These are phyloP conservation scores for Corapipo altera DNA, from an alignment of 2,113 vertebrate genomes.

Conservation along the genomic window DNA sequence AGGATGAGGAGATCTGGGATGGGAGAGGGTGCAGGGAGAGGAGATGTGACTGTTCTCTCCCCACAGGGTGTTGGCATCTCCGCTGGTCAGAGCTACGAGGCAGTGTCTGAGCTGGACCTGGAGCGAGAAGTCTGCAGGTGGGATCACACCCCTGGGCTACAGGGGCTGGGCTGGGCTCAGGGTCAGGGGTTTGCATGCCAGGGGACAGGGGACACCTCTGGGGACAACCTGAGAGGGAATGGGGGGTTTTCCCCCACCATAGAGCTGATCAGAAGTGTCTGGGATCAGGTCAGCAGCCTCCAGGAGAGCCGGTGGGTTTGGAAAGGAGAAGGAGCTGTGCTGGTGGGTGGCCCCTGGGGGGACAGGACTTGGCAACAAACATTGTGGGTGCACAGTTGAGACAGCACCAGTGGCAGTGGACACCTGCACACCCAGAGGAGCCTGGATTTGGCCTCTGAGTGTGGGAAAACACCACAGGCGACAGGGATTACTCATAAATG, in stretches of 20 bases:
- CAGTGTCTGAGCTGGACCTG: constrained; percentile 36
- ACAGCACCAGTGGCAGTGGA: not conserved
- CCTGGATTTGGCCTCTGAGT: not conserved
- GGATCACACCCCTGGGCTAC: not conserved
- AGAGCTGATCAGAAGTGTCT: accelerated
- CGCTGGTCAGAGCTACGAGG: constrained; percentile 60
- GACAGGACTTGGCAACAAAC: not conserved
- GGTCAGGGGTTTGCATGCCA: not conserved
- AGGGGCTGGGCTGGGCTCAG: not conserved
- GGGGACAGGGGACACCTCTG: not conserved
- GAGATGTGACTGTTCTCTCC: not conserved
- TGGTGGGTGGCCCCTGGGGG: not conserved
- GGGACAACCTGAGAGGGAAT: not conserved
- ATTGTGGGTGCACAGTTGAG: not conserved
- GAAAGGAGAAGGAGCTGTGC: not conserved
- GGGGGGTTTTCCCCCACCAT: accelerated
- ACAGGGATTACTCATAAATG: not conserved
- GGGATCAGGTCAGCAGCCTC: not conserved
- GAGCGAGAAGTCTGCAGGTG: constrained; percentile 63
- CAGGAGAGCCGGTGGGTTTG: not conserved
- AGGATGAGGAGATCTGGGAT: not conserved
- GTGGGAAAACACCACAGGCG: accelerated
- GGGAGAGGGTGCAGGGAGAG: not conserved
- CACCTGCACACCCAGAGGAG: not conserved
- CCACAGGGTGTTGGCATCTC: constrained; percentile 4